Conservation (phyloP, 2,113 vertebrate species). For the Tragulus kanchil region DNA sequence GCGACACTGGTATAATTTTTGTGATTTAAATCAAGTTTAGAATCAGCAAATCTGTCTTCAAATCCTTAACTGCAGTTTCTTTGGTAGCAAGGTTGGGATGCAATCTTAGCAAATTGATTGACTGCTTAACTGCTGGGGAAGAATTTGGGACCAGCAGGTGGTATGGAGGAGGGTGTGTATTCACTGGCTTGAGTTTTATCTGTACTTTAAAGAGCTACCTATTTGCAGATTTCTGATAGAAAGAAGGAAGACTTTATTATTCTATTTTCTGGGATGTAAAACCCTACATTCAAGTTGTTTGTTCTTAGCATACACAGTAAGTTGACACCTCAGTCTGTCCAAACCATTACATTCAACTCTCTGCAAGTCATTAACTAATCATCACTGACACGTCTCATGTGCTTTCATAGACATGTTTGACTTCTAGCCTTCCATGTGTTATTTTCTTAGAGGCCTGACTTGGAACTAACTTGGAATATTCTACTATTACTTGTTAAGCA, state of each 20-base stretch:
- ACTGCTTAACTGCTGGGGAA: background rate
- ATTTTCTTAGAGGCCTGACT: constrained; percentile 42
- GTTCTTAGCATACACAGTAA: background rate
- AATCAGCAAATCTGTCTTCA: constrained; percentile 5
- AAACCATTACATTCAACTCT: constrained; percentile 1
- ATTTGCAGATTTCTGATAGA: constrained; percentile 22
- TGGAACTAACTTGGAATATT: constrained; percentile 2
- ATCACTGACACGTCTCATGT: background rate
- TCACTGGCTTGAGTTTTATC: constrained; percentile 19
- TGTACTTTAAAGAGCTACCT: background rate
- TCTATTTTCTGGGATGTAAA: background rate
- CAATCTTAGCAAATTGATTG: background rate
- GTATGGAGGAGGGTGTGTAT: background rate
- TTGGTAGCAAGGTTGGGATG: too few relatives aligned
- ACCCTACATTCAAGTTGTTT: background rate
- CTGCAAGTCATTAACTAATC: background rate
- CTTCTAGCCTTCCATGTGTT: background rate
- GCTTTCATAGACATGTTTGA: background rate
- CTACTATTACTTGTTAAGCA: background rate
- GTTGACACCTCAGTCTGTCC: background rate
- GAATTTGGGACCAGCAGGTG: background rate
- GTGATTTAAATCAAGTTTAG: constrained; percentile 52
- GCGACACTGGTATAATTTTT: background rate
- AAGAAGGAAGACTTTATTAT: constrained; percentile 3
- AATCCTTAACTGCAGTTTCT: background rate